A percentile compares a stretch with the other conserved stretches of the same genome.
Conservation (phyloP, 2,797 vertebrate species). For the Cossypha caffra region DNA sequence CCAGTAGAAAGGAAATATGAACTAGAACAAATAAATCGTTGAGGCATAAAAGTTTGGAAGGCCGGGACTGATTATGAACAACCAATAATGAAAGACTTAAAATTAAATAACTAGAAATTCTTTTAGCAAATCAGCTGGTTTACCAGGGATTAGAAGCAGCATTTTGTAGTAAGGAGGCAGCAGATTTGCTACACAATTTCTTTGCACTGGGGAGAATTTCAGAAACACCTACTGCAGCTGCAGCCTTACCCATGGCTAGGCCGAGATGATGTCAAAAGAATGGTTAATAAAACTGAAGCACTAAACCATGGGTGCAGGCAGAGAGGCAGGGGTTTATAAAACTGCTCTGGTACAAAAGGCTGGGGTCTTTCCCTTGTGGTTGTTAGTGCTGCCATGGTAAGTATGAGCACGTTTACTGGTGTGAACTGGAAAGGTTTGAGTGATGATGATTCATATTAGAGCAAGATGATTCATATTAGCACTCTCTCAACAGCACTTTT, state of each 20-base stretch:
- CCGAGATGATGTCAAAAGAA: background rate
- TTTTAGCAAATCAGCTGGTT: background rate
- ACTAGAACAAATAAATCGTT: background rate
- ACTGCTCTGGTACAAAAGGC: background rate
- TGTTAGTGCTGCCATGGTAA: background rate
- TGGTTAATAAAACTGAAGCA: slow-evolving; percentile 2
- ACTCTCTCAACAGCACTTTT: background rate
- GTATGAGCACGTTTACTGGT: background rate
- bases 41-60: background rate
- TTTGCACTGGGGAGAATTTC: background rate
- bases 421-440: background rate
- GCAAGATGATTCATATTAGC: background rate
- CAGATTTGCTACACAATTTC: background rate
- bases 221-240: slow-evolving; percentile 16
- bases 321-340: background rate
- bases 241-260: background rate
- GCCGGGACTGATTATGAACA: slow-evolving; percentile 24
- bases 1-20: background rate
- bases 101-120: slow-evolving; percentile 17
- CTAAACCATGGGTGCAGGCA: background rate
- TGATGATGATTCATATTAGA: background rate
- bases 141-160: background rate
- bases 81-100: slow-evolving; percentile 10
- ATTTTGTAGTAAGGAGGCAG: background rate
- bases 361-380: background rate